phyloP scores from a whole-genome alignment of 2,888 invertebrate genomes.

The Agapostemon virescens region DNA sequence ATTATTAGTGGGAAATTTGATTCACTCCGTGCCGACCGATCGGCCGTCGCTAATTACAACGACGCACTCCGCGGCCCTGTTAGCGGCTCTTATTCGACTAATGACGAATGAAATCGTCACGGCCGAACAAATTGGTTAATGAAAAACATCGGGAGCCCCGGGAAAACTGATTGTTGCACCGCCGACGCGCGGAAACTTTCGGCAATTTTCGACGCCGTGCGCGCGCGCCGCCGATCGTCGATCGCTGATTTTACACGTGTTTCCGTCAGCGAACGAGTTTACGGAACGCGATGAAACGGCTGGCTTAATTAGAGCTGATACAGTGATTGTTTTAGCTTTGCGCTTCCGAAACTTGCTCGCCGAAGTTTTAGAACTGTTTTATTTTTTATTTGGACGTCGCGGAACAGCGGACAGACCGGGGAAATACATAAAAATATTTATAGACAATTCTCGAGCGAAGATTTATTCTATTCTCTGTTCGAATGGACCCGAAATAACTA shows the following conservation, averaged over 20 bases:
- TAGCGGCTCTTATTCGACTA: background rate
- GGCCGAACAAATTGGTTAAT: background rate
- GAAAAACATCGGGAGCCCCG: background rate
- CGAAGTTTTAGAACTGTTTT: background rate
- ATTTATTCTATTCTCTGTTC: background rate
- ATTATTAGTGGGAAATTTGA: conserved; percentile 42
- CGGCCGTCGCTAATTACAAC: conserved; percentile 20
- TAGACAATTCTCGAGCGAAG: background rate
- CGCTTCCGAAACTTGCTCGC: background rate
- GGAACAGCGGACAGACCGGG: background rate
- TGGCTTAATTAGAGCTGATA: background rate
- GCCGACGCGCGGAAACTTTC: background rate
- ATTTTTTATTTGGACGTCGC: background rate
- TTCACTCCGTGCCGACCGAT: background rate
- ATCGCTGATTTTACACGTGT: background rate
- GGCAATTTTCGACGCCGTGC: background rate
- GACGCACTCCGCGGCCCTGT: background rate
- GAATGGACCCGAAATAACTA: background rate
- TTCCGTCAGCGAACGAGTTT: background rate
- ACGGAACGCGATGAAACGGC: background rate
- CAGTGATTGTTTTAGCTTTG: background rate
- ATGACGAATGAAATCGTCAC: background rate
- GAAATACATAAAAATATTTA: background rate
- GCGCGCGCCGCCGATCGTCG: background rate
- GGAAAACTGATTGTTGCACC: background rate